Percentiles rank a stretch among this genome's conserved stretches.
phyloP scores from a whole-genome alignment of 2,888 invertebrate species.

The Apamea monoglypha region DNA sequence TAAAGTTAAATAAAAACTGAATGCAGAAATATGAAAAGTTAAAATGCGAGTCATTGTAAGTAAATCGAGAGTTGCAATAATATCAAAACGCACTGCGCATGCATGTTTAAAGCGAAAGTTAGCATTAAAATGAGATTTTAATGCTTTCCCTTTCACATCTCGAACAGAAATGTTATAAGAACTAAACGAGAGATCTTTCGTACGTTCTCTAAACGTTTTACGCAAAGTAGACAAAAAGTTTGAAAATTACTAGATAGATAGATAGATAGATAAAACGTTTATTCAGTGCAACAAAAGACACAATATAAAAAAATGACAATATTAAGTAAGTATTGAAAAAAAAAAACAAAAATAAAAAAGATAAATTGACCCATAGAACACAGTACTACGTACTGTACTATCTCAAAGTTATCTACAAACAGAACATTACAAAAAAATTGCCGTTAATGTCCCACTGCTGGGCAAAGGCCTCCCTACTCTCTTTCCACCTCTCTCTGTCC shows the following conservation, averaged over 20 bases:
- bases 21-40: background rate
- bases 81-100: slow-evolving; percentile 56
- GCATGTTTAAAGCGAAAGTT: slow-evolving; percentile 60
- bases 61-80: slow-evolving; percentile 41
- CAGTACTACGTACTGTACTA: background rate
- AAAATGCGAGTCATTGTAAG: slow-evolving; percentile 17
- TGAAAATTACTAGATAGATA: no score
- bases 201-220: background rate
- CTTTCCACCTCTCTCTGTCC: no score
- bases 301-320: no score
- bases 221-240: background rate
- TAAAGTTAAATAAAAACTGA: background rate
- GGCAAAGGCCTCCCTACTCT: background rate
- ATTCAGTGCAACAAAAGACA: no score
- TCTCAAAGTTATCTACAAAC: no score
- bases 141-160: slow-evolving; percentile 64
- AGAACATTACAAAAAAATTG: background rate
- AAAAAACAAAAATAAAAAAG: no score
- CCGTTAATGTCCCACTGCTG: no score
- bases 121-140: slow-evolving; percentile 43
- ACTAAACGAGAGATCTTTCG: slow-evolving; percentile 30
- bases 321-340: no score
- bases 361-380: no score
- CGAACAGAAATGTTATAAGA: slow-evolving; percentile 37
- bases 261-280: no score